Percentiles rank a stretch among this genome's conserved stretches.
Conservation (phyloP, 2,113 vertebrate species). For the Callipepla californica region DNA sequence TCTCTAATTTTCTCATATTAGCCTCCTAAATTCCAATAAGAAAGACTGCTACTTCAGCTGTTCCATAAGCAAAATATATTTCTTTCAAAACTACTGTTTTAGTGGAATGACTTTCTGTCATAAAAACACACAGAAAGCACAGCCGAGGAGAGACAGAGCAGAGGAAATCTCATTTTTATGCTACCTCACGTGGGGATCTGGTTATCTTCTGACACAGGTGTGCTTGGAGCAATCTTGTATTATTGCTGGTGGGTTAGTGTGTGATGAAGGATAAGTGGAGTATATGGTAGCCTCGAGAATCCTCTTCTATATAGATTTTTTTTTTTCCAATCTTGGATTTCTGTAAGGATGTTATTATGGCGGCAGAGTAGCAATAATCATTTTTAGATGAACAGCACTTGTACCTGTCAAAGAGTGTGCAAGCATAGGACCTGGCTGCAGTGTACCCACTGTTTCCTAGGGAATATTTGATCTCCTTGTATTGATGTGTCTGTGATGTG, state of each 20-base stretch:
- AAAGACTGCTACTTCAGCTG: neutral
- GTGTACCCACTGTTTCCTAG: neutral
- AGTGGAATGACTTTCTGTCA: neutral
- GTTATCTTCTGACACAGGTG: neutral
- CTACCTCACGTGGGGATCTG: neutral
- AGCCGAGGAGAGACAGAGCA: neutral
- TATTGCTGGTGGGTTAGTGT: neutral
- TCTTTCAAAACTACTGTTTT: neutral
- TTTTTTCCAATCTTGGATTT: neutral
- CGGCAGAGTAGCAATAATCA: neutral
- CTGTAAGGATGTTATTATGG: neutral
- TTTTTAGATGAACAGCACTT: neutral
- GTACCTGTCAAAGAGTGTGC: neutral
- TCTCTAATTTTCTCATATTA: neutral
- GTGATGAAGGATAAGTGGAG: neutral
- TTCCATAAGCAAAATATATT: neutral
- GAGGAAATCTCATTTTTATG: neutral
- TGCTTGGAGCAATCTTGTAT: neutral
- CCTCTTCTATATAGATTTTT: neutral
- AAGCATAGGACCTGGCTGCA: neutral
- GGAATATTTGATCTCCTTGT: neutral
- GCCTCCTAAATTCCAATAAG: neutral
- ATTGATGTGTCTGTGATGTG: neutral
- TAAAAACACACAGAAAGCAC: neutral
- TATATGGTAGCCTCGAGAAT: neutral